Percentiles rank a stretch among this genome's conserved stretches.
These are phyloP conservation scores for Pocillopora damicornis DNA, from an alignment of 64 coral and sea anemone species.

Conservation along the genomic window DNA sequence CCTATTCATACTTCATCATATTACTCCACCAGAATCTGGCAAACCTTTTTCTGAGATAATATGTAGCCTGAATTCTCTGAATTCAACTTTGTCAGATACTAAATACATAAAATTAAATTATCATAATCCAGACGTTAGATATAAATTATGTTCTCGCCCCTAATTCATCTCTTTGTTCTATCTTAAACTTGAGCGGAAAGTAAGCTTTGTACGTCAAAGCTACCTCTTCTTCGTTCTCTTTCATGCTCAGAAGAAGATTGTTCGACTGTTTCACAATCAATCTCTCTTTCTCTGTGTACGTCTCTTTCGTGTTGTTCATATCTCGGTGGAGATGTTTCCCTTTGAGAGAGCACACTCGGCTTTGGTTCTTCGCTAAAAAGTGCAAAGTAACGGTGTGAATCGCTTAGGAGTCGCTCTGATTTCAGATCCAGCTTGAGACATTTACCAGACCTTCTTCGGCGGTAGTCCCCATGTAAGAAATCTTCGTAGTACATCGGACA, in stretches of 20 bases:
- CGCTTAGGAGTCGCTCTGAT: slow-evolving; percentile 23
- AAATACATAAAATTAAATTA: slow-evolving; percentile 48
- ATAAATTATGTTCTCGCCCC: slow-evolving; percentile 40
- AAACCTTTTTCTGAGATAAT: slow-evolving; percentile 1
- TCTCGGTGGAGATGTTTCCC: slow-evolving; percentile 18
- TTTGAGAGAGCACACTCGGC: slow-evolving; percentile 1
- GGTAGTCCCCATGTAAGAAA: slow-evolving; percentile 37
- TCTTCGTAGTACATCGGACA: slow-evolving; percentile 37
- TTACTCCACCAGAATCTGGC: not conserved
- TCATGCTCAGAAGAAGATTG: slow-evolving; percentile 14
- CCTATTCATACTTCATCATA: not conserved
- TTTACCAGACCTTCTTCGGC: slow-evolving; percentile 31
- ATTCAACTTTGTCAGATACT: not conserved
- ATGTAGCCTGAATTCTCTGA: not conserved
- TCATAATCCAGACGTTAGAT: slow-evolving; percentile 32
- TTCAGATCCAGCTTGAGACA: slow-evolving; percentile 27
- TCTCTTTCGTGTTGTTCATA: slow-evolving; percentile 19
- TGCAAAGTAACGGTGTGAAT: slow-evolving; percentile 31
- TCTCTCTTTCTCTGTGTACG: not conserved
- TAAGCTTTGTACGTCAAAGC: slow-evolving; percentile 33
- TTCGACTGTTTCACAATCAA: not conserved
- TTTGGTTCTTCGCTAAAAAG: slow-evolving; percentile 24
- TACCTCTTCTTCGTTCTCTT: slow-evolving; percentile 4
- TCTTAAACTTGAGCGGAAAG: slow-evolving; percentile 3
- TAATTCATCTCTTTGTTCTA: slow-evolving; percentile 32